Evolutionary conservation across 2,113 vertebrate genomes (phyloP).

Genomic region (Apodemus speciosus): DNA sequence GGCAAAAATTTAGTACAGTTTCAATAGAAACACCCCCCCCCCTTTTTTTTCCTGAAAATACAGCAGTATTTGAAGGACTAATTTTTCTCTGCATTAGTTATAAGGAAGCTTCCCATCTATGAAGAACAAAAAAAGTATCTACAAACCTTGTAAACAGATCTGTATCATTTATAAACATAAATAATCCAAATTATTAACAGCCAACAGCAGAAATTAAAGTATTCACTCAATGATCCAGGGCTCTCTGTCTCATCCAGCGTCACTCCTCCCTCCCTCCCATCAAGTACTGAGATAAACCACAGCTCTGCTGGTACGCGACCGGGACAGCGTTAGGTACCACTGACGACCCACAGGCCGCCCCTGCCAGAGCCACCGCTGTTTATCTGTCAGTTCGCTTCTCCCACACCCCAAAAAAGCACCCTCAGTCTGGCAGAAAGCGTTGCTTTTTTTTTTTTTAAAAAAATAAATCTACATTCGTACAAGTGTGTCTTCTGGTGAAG

Average conservation of each 20-base stretch:
- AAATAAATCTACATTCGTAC: conserved; percentile 96
- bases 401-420: conserved; percentile 91
- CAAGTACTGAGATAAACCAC: conserved; percentile 93
- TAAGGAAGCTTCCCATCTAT: conserved; percentile 99
- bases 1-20: conserved; percentile 99
- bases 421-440: conserved; percentile 93
- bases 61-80: conserved; percentile 99
- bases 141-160: conserved; percentile 99
- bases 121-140: conserved; percentile 99
- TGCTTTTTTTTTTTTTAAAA: conserved; percentile 86
- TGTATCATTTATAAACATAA: conserved; percentile 99
- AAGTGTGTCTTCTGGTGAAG: conserved; percentile 95
- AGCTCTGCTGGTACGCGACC: conserved; percentile 87
- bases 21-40: conserved; percentile 99
- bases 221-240: conserved; percentile 93
- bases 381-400: conserved; percentile 91
- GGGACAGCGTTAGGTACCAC: conserved; percentile 88
- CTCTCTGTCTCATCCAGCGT: conserved; percentile 83
- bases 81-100: conserved; percentile 93
- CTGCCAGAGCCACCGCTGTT: conserved; percentile 87
- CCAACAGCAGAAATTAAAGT: conserved; percentile 96
- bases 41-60: conserved; percentile 98
- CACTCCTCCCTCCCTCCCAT: conserved; percentile 85
- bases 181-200: conserved; percentile 99
- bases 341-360: conserved; percentile 93